phyloP scores from a whole-genome alignment of 2,888 invertebrate species.

The Tipula vernalis region DNA sequence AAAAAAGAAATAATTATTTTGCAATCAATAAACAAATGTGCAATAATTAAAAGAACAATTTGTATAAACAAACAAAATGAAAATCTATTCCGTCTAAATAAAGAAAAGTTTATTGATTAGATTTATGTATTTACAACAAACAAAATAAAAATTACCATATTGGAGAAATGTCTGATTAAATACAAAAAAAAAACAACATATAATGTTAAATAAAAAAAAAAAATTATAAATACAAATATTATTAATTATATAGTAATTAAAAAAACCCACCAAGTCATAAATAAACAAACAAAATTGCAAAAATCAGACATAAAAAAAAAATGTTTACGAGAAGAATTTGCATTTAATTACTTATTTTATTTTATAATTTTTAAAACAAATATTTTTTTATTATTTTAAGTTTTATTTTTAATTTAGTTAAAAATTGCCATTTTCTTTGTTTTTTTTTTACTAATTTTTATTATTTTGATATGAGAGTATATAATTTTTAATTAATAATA shows the following conservation, averaged over 20 bases:
- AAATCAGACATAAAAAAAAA: background rate
- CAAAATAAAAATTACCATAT: background rate
- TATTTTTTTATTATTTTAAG: background rate
- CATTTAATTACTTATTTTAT: background rate
- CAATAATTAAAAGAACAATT: background rate
- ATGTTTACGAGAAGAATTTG: background rate
- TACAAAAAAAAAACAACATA: background rate
- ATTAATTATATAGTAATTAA: background rate
- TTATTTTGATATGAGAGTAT: background rate
- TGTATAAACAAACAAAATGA: background rate
- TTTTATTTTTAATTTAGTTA: background rate
- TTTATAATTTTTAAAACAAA: background rate
- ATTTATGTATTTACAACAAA: background rate
- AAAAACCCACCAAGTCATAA: background rate
- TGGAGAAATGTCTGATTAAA: background rate
- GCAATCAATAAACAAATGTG: conserved; percentile 4
- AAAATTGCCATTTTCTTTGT: background rate
- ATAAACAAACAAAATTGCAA: background rate
- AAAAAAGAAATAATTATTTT: background rate
- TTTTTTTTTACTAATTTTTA: background rate
- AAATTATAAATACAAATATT: background rate
- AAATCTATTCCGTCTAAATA: background rate
- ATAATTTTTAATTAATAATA: background rate
- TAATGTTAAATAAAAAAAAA: background rate
- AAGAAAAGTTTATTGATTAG: background rate